Conservation (phyloP, 2,113 vertebrate genomes). For the Oreocharis arfaki region DNA sequence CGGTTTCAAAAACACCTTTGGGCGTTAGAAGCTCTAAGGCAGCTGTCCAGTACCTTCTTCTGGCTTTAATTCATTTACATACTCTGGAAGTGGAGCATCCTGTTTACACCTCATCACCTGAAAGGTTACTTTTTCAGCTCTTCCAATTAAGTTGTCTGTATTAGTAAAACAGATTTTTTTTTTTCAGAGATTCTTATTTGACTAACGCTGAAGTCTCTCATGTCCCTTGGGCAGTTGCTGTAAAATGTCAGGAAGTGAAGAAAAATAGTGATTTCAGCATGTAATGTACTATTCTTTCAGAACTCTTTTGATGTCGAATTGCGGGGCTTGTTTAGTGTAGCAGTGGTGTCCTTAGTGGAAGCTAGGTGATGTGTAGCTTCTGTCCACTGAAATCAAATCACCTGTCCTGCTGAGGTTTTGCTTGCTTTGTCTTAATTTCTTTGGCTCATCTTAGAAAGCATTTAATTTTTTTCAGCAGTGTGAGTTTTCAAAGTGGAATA, state of each 20-base stretch:
- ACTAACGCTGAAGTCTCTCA: background rate
- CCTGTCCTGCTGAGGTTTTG: background rate
- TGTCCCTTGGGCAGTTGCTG: background rate
- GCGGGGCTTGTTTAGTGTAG: background rate
- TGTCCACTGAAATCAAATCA: background rate
- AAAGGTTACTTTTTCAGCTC: background rate
- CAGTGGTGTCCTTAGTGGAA: background rate
- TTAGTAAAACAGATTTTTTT: background rate
- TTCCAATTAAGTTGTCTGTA: background rate
- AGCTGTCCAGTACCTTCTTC: background rate
- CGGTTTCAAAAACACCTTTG: background rate
- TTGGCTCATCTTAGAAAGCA: background rate
- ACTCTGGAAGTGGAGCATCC: background rate
- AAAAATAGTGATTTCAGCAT: background rate
- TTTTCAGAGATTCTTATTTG: background rate
- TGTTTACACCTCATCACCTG: background rate
- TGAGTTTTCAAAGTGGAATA: background rate
- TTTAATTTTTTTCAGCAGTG: background rate
- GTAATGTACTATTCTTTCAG: background rate
- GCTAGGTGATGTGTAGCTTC: background rate
- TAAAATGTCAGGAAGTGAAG: background rate
- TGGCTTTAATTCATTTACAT: constrained; percentile 18
- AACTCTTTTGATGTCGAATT: background rate
- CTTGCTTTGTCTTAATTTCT: background rate
- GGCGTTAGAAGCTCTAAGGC: background rate